Evolutionary conservation across 2,113 vertebrate species (phyloP), one percentile per base, ranked within the genome.

Genomic region (Equus quagga): DNA sequence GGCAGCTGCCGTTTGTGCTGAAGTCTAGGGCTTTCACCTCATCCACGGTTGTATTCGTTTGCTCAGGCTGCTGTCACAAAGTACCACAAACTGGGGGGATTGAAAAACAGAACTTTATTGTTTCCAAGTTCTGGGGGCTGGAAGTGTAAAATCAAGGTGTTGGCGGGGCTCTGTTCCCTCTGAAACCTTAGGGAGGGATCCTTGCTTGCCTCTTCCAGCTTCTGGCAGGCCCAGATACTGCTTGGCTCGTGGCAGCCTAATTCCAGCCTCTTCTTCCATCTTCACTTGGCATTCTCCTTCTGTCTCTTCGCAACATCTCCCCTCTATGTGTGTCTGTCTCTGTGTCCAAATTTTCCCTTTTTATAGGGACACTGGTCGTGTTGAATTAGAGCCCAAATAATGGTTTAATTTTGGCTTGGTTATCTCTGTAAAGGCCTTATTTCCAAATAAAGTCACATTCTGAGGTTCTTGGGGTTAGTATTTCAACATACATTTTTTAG

Each of bases 221-320:
- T 19, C 62, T 8, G 69, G 36, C 10, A 33, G 18, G 31, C 70
- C 31, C 11, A 13, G 62, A 5, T 2, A 2, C 14, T 33, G 15
- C 10, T 21, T 80, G 86, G 17, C 65, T 17, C 19, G 3, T 58
- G 24, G 10, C 17, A 15, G 11, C 5, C 2, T 18, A 2, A 13
- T n/a, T 44, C 56, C 23, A 5, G 3, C 1, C 26, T 81, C 54
- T n/a, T 15, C 49, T 31, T 78, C 21, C 6, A 19, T 76, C 24
- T 49, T 41, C 26, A n/a, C 21, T 11, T 6, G 41, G 28, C 17
- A 0, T 44, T 33, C 3, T 46, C 26, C 26, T 13, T 0, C 2
- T 1, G 0, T 76, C 70, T 69, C 41, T 41, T 80, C 70, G 17
- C 8, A 9, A n/a, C 8, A 0, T n/a, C 11, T 70, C 33, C 9